Evolutionary conservation across 2,888 invertebrate species (phyloP).

Genomic region (Leptinotarsa juncta): DNA sequence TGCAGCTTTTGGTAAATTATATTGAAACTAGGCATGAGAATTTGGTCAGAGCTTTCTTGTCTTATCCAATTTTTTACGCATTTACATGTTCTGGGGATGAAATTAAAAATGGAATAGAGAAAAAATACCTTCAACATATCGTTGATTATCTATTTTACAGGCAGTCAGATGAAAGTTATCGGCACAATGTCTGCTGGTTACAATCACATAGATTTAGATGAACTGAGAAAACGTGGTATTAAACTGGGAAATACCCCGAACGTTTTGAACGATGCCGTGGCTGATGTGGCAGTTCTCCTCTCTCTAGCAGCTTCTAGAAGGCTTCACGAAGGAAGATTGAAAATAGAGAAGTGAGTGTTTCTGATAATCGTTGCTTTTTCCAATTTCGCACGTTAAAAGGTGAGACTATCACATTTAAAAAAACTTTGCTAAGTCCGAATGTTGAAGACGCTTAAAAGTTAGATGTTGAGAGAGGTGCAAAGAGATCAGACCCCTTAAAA

Average conservation of each 20-base stretch:
- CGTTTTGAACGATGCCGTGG: conserved; percentile 81
- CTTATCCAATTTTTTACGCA: not conserved
- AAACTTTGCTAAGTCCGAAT: too few relatives aligned
- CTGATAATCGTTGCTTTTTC: too few relatives aligned
- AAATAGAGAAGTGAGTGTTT: conserved; percentile 71
- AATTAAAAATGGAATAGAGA: too few relatives aligned
- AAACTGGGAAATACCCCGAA: conserved; percentile 84
- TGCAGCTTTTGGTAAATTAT: too few relatives aligned
- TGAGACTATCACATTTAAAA: not conserved
- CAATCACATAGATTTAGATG: conserved; percentile 83
- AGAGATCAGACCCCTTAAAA: too few relatives aligned
- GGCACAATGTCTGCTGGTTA: conserved; percentile 89
- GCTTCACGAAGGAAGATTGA: conserved; percentile 78
- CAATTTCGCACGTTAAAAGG: too few relatives aligned
- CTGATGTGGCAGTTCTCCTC: conserved; percentile 84
- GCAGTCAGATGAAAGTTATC: conserved; percentile 79
- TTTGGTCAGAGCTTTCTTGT: too few relatives aligned
- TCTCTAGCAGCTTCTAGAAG: conserved; percentile 81
- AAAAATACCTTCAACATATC: not conserved
- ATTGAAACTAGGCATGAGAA: too few relatives aligned
- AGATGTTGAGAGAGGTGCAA: too few relatives aligned
- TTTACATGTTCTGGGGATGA: too few relatives aligned
- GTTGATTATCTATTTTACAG: conserved; percentile 61
- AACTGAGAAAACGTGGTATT: conserved; percentile 77
- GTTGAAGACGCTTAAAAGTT: too few relatives aligned